Evolutionary conservation across 2,888 invertebrate genomes (phyloP), one percentile per base, ranked within the genome.

Genomic region (Sacculina carcini): DNA sequence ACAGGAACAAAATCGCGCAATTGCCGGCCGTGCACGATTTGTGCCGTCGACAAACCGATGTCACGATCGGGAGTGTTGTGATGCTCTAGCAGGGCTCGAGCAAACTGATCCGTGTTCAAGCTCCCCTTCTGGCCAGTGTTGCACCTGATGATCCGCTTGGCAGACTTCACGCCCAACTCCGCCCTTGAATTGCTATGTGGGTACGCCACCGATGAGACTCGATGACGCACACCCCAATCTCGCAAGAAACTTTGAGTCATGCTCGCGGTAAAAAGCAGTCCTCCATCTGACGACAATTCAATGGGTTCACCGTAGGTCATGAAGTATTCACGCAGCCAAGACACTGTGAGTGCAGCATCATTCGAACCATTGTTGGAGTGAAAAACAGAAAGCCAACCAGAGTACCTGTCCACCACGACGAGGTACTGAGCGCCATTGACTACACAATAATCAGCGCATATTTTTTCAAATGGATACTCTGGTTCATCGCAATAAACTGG

Each of bases 261-360:
- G 14, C 6, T 19, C 12, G 49, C 16, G 21, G n/a, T 52, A 29
- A 50, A 52, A 19, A 39, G 42, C 9, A 31, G 39, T 19, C 50
- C 52, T 26, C 49, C 49, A 40, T 52, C 52, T 4, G 49, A 50
- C 7, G 36, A 14, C 48, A 52, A 38, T 36, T 52, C 52, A 32
- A 50, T 50, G 21, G 26, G 6, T 26, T 44, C 46, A 14, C 46
- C 50, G 32, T 42, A 28, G 21, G 51, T 51, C 6, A 42, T 34
- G 26, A 44, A 51, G 31, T 21, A 32, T 14, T 24, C 23, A 29
- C 32, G 42, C 28, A 52, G 44, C 7, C 26, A 9, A n/a, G n/a
- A n/a, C n/a, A n/a, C n/a, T n/a, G n/a, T n/a, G 14, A 14, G 24
- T 32, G 50, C 34, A 14, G 50, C 40, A 14, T 32, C 51, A 6